Conservation (phyloP, 2,888 invertebrate species). For the Nomada fucata region DNA sequence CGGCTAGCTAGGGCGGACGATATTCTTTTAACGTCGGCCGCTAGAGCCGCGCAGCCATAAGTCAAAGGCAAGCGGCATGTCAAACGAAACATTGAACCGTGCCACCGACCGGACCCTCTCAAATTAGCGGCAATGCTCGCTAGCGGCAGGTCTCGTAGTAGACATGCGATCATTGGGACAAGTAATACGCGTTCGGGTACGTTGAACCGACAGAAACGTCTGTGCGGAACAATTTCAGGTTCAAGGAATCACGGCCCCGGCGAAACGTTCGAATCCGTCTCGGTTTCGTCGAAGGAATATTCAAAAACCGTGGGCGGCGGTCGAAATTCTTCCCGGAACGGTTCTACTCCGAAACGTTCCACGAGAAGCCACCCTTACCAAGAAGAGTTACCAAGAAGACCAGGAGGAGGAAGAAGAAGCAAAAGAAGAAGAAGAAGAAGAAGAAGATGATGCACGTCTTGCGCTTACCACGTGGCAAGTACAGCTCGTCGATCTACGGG, state of each 20-base stretch:
- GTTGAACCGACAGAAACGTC: constrained; percentile 70
- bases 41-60: constrained; percentile 47
- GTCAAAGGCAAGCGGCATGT: constrained; percentile 64
- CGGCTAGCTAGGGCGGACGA: not conserved
- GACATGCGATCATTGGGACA: constrained; percentile 62
- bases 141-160: constrained; percentile 66
- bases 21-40: constrained; percentile 48
- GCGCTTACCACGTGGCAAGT: constrained; percentile 30
- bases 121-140: constrained; percentile 70
- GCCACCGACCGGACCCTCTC: constrained; percentile 61
- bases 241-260: constrained; percentile 33
- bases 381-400: not conserved
- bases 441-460: not conserved
- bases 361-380: not conserved
- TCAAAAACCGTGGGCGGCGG: not conserved
- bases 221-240: constrained; percentile 25
- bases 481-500: not conserved
- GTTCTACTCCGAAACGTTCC: not conserved
- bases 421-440: not conserved
- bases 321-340: not conserved
- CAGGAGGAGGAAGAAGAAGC: no score
- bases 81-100: constrained; percentile 66
- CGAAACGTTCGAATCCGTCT: not conserved
- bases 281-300: not conserved
- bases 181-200: constrained; percentile 74